Conservation (phyloP, 2,888 invertebrate species). For the Pelosia muscerda region DNA sequence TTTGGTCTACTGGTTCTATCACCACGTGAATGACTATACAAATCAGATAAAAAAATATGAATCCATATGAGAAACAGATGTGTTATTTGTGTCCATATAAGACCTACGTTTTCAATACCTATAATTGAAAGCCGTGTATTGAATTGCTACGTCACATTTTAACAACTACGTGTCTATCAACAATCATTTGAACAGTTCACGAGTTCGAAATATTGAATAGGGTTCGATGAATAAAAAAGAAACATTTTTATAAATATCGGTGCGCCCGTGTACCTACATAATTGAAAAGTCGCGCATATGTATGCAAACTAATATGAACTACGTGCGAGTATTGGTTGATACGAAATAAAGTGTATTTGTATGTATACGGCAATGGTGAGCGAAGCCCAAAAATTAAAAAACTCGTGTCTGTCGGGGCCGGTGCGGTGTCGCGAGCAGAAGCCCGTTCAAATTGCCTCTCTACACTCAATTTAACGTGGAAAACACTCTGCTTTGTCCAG, state of each 20-base stretch:
- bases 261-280: slow-evolving; percentile 46
- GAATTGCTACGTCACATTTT: slow-evolving; percentile 35
- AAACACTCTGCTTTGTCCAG: slow-evolving; percentile 83
- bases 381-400: slow-evolving; percentile 79
- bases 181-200: slow-evolving; percentile 41
- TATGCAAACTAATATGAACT: slow-evolving; percentile 31
- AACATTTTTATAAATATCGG: slow-evolving; percentile 55
- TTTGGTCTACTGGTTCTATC: too few relatives aligned
- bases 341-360: background rate
- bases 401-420: slow-evolving; percentile 69
- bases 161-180: slow-evolving; percentile 44
- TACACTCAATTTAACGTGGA: slow-evolving; percentile 83
- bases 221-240: slow-evolving; percentile 30
- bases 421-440: slow-evolving; percentile 81
- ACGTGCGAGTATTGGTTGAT: background rate
- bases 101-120: background rate
- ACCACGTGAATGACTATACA: too few relatives aligned
- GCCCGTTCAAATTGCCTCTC: slow-evolving; percentile 80
- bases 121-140: slow-evolving; percentile 18
- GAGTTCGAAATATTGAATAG: slow-evolving; percentile 46
- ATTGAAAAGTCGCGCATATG: slow-evolving; percentile 62
- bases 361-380: slow-evolving; percentile 41
- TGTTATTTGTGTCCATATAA: background rate
- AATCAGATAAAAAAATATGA: background rate
- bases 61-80: background rate